Percentiles rank a stretch among this genome's conserved stretches.
These are phyloP conservation scores for Apodemus speciosus DNA, from an alignment of 2,113 vertebrate species.

Conservation along the genomic window DNA sequence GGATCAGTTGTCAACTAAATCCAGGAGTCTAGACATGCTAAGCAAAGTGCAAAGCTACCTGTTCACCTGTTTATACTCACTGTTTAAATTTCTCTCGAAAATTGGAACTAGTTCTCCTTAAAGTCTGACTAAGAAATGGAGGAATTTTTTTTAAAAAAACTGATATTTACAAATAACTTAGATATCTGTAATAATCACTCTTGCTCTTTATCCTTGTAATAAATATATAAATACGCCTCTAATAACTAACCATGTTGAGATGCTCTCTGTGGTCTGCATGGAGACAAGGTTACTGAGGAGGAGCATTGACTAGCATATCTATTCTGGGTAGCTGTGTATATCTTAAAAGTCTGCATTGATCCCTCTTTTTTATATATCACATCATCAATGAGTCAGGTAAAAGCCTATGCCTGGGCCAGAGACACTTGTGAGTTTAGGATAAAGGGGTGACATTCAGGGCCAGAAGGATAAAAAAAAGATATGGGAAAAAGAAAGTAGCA, in stretches of 20 bases:
- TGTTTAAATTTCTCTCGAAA: not conserved
- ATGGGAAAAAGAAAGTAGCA: not conserved
- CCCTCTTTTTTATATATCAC: not conserved
- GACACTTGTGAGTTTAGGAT: not conserved
- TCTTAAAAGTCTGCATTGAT: constrained; percentile 8
- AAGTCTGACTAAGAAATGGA: not conserved
- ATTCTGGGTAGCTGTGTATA: not conserved
- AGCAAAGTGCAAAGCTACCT: not conserved
- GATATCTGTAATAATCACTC: not conserved
- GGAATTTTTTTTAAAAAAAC: not conserved
- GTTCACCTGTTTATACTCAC: not conserved
- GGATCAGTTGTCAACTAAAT: not conserved
- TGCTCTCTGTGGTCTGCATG: not conserved
- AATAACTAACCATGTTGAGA: not conserved
- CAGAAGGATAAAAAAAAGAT: not conserved
- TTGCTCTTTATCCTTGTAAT: not conserved
- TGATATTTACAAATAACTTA: not conserved
- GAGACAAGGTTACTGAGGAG: not conserved
- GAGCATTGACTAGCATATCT: not conserved
- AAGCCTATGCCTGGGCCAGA: not conserved
- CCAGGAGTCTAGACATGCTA: not conserved
- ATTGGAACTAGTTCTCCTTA: not conserved
- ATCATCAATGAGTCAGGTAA: not conserved
- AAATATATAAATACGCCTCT: not conserved
- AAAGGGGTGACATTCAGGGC: not conserved